Percentiles rank a stretch among this genome's conserved stretches.
phyloP scores from a whole-genome alignment of 2,113 vertebrate species.

The Pan troglodytes region NHGRI_mPanTro3-v2.1_pri NC_072418.2:10310501-10311000 shows the following conservation, averaged over 20 bases:
- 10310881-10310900: background rate
- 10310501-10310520: background rate
- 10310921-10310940: background rate
- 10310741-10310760: constrained; percentile 49
- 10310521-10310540: background rate
- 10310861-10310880: background rate
- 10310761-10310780: constrained; percentile 38
- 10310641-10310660: background rate
- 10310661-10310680: background rate
- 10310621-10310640: background rate
- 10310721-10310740: constrained; percentile 66
- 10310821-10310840: background rate
- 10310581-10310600: background rate
- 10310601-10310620: background rate
- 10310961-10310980: background rate
- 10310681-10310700: background rate
- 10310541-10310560: background rate
- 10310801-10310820: background rate
- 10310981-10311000: constrained; percentile 19
- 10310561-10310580: background rate
- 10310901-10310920: background rate
- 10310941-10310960: background rate
- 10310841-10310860: background rate
- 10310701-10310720: background rate
- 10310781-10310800: background rate